Base-by-base conservation (phyloP, 2,797 vertebrate species). In the Leptodactylus fallax region DNA sequence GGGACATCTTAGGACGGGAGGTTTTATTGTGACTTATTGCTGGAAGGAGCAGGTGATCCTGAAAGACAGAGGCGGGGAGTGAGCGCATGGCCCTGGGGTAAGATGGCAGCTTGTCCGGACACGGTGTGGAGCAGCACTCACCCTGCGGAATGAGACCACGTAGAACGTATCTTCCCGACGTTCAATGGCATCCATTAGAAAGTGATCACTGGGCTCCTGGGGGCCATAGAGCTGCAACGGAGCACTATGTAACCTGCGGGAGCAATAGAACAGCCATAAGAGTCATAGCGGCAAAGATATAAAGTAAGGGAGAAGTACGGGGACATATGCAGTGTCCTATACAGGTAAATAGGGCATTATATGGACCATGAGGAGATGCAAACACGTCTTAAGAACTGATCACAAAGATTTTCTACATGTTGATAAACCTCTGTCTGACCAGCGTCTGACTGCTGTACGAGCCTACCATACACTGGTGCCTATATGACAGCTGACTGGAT, bases 91-190 rank as follows among this genome's bases (percentile, higher is more conserved):
- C 27, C 8, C 21, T 7, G 49, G 16, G 0, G 27, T 7, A 45
- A 21, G 10, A 9, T 8, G 49, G 6, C 47, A 19, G n/a, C 10
- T 14, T 72, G n/a, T n/a, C n/a, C n/a, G n/a, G n/a, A n/a, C n/a
- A n/a, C n/a, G n/a, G n/a, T n/a, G 10, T 3, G 65, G 23, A 72
- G 12, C 36, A 23, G 3, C 23, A 85, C 95, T 90, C 90, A 98
- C 97, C 94, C 97, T 93, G 90, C 97, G 95, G 93, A 98, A 98
- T 0, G 97, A 98, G 16, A 98, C 97, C 0, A 98, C 97, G 19
- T 98, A 98, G 93, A 98, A 98, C 0, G 97, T 98, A 93, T 98
- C 97, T 87, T 97, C 97, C 10, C 97, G 92, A 1, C 97, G 95
- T 90, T 98, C 97, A 2, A 98, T 97, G 71, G 97, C 97, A 4